These are phyloP conservation scores for Panzeria rudis DNA, from an alignment of 2,888 invertebrate genomes.

Conservation along the genomic window DNA sequence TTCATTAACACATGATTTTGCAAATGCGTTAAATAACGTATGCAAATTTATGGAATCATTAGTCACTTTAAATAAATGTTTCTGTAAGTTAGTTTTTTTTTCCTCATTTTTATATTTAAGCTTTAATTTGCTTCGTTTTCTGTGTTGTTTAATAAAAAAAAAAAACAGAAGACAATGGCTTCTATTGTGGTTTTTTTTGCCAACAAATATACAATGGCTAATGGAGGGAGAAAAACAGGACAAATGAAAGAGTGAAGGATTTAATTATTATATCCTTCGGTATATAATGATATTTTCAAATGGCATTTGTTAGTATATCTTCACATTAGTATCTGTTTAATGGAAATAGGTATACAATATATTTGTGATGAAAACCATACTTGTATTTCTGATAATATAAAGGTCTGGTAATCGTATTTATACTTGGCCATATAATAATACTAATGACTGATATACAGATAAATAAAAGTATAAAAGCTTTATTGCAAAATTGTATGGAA, in stretches of 20 bases:
- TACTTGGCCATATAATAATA: constrained; percentile 47
- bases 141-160: background rate
- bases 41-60: constrained; percentile 61
- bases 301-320: constrained; percentile 1
- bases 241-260: constrained; percentile 42
- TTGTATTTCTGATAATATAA: constrained; percentile 15
- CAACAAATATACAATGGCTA: constrained; percentile 59
- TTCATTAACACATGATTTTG: constrained; percentile 56
- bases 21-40: constrained; percentile 42
- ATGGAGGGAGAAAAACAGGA: constrained; percentile 34
- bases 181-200: constrained; percentile 40
- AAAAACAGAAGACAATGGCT: constrained; percentile 44
- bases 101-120: background rate
- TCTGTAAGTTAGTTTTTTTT: constrained; percentile 3
- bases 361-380: background rate
- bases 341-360: background rate
- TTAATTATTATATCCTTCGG: constrained; percentile 65
- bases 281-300: constrained; percentile 45
- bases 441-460: constrained; percentile 51
- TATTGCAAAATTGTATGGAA: background rate
- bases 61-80: constrained; percentile 59
- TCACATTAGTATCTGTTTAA: background rate
- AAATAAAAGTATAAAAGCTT: constrained; percentile 2
- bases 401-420: constrained; percentile 57
- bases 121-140: background rate